These are phyloP conservation scores for Anarsia innoxiella DNA, from an alignment of 2,888 invertebrate genomes.

Conservation along the genomic window DNA sequence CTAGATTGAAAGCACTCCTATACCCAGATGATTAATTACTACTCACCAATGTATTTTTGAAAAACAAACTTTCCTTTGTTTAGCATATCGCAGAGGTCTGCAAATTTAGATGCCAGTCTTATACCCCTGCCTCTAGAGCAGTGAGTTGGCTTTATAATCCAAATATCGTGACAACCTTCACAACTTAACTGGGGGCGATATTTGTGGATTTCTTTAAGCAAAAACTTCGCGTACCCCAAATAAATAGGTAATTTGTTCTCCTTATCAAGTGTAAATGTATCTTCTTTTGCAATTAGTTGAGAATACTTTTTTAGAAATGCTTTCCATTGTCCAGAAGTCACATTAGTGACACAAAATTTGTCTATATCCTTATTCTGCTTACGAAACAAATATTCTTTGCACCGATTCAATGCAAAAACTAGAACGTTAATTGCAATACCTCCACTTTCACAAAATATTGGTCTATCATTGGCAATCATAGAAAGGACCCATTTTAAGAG, in stretches of 20 bases:
- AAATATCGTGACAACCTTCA: slow-evolving; percentile 89
- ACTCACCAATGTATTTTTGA: slow-evolving; percentile 92
- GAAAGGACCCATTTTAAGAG: slow-evolving; percentile 78
- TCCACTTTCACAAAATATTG: slow-evolving; percentile 68
- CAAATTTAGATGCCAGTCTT: slow-evolving; percentile 83
- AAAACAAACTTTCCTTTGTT: slow-evolving; percentile 82
- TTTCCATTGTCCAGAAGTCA: slow-evolving; percentile 78
- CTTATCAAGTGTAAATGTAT: slow-evolving; percentile 59
- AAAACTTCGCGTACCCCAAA: slow-evolving; percentile 62
- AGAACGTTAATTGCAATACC: slow-evolving; percentile 73
- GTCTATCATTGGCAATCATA: slow-evolving; percentile 49
- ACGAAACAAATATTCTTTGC: slow-evolving; percentile 77
- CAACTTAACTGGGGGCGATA: slow-evolving; percentile 78
- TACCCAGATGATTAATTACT: background rate
- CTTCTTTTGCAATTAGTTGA: slow-evolving; percentile 74
- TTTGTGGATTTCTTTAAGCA: slow-evolving; percentile 74
- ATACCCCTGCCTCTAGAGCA: slow-evolving; percentile 90
- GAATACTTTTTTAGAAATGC: slow-evolving; percentile 80
- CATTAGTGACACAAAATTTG: slow-evolving; percentile 35
- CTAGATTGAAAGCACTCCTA: too few relatives aligned
- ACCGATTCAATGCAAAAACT: slow-evolving; percentile 82
- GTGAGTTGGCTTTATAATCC: slow-evolving; percentile 92
- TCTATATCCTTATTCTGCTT: slow-evolving; percentile 81
- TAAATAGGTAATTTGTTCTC: slow-evolving; percentile 48
- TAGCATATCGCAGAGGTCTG: slow-evolving; percentile 80